Base-by-base conservation (phyloP, 23 tunicate species). In the Ascidia mentula region DNA sequence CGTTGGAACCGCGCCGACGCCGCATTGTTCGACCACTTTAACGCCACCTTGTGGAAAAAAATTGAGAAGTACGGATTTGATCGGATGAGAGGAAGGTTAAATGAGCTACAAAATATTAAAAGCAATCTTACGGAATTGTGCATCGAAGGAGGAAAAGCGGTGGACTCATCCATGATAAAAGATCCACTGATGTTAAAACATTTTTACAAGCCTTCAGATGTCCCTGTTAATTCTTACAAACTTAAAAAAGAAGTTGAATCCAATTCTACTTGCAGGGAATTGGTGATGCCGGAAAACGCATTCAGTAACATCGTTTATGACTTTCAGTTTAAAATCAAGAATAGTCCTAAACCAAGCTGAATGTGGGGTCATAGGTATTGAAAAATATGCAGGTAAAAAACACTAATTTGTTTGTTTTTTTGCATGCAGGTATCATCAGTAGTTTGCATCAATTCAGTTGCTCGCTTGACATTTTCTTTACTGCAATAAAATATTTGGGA, bases 1-100 rank as follows among this genome's bases (percentile, higher is more conserved):
- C 30, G 33, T 34, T 87, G 91, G 91, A 87, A 87, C 32, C 37
- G 38, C 28, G 86, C 85, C 8, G 91, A 87, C 40, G 60, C 87
- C 31, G 82, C 87, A 7, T 20, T 87, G 17, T 87, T 46, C 34
- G 91, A 82, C 37, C 76, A 82, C 70, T 87, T 87, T 74, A 81
- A 81, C 81, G 76, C 76, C 61, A 80, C 77, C 35, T 74, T 87
- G 32, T 82, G 85, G 81, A 36, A 59, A 71, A 82, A 82, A 74
- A 60, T 87, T 0, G 38, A 81, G 28, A 35, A 9, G 1, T 87
- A 60, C 46, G 91, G 91, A 15, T 24, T 18, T 30, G 70, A 82
- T 59, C 36, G 42, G 36, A 87, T 87, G 91, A 28, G 20, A 3
- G 1, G 3, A 15, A 8, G 59, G 53, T 36, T 87, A 13, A 32